phyloP scores from a whole-genome alignment of 2,888 invertebrate genomes.

The Cataglyphis altisquamis region DNA sequence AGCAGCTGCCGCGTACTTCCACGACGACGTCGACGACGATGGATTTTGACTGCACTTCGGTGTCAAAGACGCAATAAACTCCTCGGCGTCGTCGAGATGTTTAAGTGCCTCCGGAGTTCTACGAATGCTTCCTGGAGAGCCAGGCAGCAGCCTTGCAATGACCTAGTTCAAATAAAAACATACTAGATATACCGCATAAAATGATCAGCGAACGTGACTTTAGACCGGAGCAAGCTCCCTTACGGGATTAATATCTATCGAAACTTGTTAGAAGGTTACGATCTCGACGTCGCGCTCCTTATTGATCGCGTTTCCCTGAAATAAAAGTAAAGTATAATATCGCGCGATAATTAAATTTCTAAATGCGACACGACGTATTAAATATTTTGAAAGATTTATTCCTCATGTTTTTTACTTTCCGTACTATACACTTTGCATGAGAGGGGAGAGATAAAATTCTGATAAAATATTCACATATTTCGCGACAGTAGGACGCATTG shows the following conservation, averaged over 20 bases:
- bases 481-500: neutral
- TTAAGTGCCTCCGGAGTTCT: constrained; percentile 65
- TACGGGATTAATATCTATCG: constrained; percentile 37
- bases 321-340: neutral
- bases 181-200: constrained; percentile 51
- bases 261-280: constrained; percentile 33
- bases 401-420: neutral
- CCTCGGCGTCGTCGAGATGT: constrained; percentile 54
- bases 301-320: neutral
- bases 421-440: neutral
- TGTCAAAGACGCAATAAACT: constrained; percentile 74
- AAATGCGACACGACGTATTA: neutral
- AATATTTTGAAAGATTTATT: neutral
- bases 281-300: neutral
- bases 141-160: constrained; percentile 60
- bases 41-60: constrained; percentile 57
- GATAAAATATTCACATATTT: constrained; percentile 13
- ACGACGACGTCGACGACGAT: constrained; percentile 50
- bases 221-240: constrained; percentile 10
- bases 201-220: constrained; percentile 56
- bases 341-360: constrained; percentile 21
- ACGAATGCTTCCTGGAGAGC: constrained; percentile 70
- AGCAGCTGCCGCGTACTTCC: constrained; percentile 46
- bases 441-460: neutral
- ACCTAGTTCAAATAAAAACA: constrained; percentile 80